phyloP scores from a whole-genome alignment of 1,140 invertebrate species.

The Drosophila prosaltans region DNA sequence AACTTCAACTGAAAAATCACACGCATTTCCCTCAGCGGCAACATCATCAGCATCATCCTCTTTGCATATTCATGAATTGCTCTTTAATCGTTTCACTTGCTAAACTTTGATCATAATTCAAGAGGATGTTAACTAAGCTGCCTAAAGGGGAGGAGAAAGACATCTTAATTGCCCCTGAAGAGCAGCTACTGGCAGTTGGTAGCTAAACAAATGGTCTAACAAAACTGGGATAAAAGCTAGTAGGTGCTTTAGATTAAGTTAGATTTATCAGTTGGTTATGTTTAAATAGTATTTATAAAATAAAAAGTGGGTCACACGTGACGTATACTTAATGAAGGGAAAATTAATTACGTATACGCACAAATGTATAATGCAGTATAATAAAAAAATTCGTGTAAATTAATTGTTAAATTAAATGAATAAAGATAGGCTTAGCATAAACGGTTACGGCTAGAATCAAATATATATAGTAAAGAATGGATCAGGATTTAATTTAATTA shows the following conservation, averaged over 20 bases:
- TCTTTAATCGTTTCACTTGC: constrained; percentile 6
- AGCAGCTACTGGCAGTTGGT: neutral
- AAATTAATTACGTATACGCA: constrained; percentile 5
- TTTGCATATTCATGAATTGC: constrained; percentile 54
- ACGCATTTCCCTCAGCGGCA: constrained; percentile 39
- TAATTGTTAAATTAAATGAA: no score
- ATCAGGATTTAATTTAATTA: no score
- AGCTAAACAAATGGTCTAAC: neutral
- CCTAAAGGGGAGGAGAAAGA: neutral
- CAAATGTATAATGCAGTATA: neutral
- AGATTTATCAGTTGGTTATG: neutral
- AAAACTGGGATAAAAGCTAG: neutral
- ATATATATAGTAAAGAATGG: no score
- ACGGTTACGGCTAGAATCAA: no score
- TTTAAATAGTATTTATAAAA: neutral
- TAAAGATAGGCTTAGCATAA: no score
- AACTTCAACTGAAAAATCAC: constrained; percentile 28
- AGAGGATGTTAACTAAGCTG: constrained; percentile 36
- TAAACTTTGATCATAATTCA: constrained; percentile 39
- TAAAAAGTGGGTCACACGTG: constrained; percentile 9
- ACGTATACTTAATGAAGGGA: constrained; percentile 9
- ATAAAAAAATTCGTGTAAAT: no score
- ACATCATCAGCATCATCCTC: constrained; percentile 4
- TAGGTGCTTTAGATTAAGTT: neutral
- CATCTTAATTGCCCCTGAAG: constrained; percentile 1